Evolutionary conservation across 2,797 vertebrate genomes (phyloP).

Genomic region (Apodemus agrarius): DNA sequence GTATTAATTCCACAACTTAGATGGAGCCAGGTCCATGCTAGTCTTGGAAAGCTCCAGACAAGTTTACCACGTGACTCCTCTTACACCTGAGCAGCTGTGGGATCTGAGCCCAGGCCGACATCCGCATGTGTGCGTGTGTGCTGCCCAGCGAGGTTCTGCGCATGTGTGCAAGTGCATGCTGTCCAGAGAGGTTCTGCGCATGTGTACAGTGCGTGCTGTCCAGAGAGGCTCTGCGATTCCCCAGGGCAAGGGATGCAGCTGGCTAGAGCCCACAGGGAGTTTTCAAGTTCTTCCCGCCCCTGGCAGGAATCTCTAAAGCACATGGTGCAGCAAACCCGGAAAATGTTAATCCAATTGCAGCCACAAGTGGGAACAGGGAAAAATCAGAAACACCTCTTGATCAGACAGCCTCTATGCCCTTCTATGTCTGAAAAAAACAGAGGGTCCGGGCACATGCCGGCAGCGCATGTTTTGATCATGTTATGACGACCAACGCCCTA

Average conservation of each 20-base stretch:
- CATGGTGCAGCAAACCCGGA: neutral
- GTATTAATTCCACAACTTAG: neutral
- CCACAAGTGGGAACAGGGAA: neutral
- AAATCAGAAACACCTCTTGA: neutral
- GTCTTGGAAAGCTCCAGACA: neutral
- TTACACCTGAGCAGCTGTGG: neutral
- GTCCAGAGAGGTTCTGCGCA: neutral
- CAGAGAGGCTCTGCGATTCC: neutral
- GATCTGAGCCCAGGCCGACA: neutral
- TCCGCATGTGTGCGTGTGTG: fast-evolving
- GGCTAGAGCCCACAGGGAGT: neutral
- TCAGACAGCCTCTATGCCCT: neutral
- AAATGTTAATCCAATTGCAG: neutral
- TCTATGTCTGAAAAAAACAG: neutral
- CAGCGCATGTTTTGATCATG: neutral
- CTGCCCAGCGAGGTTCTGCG: neutral
- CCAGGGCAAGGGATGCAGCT: neutral
- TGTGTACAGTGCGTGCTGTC: fast-evolving
- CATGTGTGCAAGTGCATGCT: neutral
- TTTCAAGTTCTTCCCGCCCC: neutral
- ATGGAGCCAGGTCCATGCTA: neutral
- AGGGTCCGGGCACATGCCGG: neutral
- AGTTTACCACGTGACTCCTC: neutral
- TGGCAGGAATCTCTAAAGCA: neutral
- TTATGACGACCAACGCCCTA: neutral